Evolutionary conservation across 2,888 invertebrate genomes (phyloP).

Genomic region (Pandemis cinnamomeana): DNA sequence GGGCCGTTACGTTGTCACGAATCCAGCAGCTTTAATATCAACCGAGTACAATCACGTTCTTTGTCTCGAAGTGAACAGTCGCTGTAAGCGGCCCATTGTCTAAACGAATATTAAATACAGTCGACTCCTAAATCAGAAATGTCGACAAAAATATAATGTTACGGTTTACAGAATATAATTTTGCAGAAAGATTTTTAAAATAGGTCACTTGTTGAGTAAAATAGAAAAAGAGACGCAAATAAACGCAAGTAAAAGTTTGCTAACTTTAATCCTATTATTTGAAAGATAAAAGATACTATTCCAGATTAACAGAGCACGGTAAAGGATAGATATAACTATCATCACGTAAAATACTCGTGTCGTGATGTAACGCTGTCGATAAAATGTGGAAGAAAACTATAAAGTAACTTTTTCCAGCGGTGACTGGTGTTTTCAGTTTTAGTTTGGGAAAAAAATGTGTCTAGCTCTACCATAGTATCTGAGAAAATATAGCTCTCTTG

Average conservation of each 20-base stretch:
- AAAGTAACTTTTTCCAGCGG: no score
- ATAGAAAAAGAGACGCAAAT: neutral
- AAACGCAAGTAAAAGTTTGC: neutral
- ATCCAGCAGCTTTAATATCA: constrained; percentile 6
- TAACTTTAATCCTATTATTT: neutral
- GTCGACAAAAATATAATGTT: constrained; percentile 5
- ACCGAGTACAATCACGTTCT: constrained; percentile 10
- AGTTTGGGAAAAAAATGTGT: no score
- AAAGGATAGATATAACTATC: no score
- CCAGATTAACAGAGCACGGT: no score
- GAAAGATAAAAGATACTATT: no score
- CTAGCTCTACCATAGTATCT: no score
- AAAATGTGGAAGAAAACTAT: no score
- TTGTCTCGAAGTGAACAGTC: constrained; percentile 17
- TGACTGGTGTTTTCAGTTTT: no score
- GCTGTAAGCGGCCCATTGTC: constrained; percentile 10
- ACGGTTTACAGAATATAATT: neutral
- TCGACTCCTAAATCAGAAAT: constrained; percentile 9
- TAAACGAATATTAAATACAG: constrained; percentile 16
- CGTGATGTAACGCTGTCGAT: no score
- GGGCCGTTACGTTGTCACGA: neutral
- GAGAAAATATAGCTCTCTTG: no score
- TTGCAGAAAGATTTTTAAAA: neutral
- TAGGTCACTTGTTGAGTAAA: neutral
- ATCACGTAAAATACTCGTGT: no score